These are phyloP conservation scores for Scomber colias DNA, from an alignment of 2,113 vertebrate species.

Conservation along the genomic window DNA sequence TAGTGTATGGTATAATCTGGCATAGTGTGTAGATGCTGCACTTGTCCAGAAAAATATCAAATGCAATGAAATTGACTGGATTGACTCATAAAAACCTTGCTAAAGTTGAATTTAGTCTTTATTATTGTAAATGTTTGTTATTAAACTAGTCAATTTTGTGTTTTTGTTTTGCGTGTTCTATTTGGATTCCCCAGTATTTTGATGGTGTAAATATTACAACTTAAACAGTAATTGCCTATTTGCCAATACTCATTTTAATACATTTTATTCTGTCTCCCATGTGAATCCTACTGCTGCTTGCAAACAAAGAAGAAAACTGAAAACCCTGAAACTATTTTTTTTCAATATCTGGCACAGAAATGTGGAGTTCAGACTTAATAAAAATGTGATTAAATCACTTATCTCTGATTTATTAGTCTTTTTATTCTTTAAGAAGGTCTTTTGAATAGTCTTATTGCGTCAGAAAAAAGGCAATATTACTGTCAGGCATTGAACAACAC, in stretches of 20 bases:
- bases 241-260: not conserved
- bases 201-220: not conserved
- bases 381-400: slow-evolving; percentile 66
- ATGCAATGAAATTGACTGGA: not conserved
- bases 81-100: not conserved
- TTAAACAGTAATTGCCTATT: not conserved
- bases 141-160: too few relatives aligned
- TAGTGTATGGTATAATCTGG: not conserved
- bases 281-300: not conserved
- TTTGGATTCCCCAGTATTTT: not conserved
- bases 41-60: not conserved
- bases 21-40: not conserved
- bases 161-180: not conserved
- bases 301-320: slow-evolving; percentile 24
- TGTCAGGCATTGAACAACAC: slow-evolving; percentile 42
- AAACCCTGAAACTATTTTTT: not conserved
- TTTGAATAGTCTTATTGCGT: slow-evolving; percentile 48
- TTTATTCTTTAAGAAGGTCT: slow-evolving; percentile 37
- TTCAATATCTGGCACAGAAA: slow-evolving; percentile 23
- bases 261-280: not conserved
- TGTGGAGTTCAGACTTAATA: slow-evolving; percentile 13
- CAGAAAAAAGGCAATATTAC: slow-evolving; percentile 28
- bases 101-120: not conserved
- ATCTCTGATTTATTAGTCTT: not conserved
- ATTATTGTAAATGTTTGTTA: not conserved